Evolutionary conservation across 1,140 invertebrate species (phyloP).

Genomic region (Zaprionus capensis): DNA sequence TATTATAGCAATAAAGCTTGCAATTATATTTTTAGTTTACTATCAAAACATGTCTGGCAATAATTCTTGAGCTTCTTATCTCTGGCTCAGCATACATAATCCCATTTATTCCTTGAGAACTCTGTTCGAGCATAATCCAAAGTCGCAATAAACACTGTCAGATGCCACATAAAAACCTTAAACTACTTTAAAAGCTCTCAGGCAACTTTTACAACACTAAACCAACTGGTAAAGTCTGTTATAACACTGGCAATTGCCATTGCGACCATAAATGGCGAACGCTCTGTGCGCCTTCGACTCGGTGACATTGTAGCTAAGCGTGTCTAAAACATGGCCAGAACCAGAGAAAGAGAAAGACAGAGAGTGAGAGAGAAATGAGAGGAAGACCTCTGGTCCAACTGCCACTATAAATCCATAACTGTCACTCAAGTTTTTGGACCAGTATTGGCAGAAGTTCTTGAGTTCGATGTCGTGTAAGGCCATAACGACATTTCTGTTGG

Average conservation of each 20-base stretch:
- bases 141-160: slow-evolving; percentile 32
- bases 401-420: slow-evolving; percentile 81
- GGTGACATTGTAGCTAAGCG: slow-evolving; percentile 68
- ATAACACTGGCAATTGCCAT: slow-evolving; percentile 56
- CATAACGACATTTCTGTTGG: slow-evolving; percentile 71
- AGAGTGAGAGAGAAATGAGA: not conserved
- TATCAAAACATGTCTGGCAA: not conserved
- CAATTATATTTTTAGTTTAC: not conserved
- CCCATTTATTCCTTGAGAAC: slow-evolving; percentile 3
- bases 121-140: slow-evolving; percentile 1
- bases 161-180: slow-evolving; percentile 54
- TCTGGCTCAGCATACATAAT: slow-evolving; percentile 6
- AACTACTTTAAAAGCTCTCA: slow-evolving; percentile 52
- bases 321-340: slow-evolving; percentile 42
- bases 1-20: not conserved
- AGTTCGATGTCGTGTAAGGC: slow-evolving; percentile 58
- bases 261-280: slow-evolving; percentile 63
- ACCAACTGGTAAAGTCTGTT: slow-evolving; percentile 32
- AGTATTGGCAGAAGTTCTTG: slow-evolving; percentile 61
- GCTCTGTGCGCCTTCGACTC: slow-evolving; percentile 53
- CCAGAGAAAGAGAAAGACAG: slow-evolving; percentile 13
- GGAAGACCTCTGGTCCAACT: slow-evolving; percentile 41
- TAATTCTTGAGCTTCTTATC: not conserved
- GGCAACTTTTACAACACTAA: slow-evolving; percentile 39
- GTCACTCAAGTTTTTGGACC: slow-evolving; percentile 74